Conservation (phyloP, 2,888 invertebrate species). For the Uropetala carovei region DNA sequence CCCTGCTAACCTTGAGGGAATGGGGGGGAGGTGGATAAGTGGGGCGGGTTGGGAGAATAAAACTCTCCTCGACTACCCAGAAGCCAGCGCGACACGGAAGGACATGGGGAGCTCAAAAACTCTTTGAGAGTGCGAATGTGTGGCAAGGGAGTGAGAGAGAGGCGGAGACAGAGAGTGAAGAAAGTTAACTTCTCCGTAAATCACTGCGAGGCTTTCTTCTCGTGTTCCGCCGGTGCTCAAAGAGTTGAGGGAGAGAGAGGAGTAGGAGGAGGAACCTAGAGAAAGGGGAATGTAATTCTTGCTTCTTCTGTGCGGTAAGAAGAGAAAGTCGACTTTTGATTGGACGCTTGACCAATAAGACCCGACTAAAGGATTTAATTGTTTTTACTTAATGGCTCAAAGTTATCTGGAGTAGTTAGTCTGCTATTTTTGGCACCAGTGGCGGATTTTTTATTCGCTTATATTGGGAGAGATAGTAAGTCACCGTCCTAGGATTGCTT, state of each 20-base stretch:
- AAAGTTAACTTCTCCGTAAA: conserved; percentile 38
- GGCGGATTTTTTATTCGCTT: too few species aligned
- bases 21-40: neutral
- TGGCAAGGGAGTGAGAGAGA: neutral
- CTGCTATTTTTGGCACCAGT: too few species aligned
- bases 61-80: neutral
- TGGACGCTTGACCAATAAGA: neutral
- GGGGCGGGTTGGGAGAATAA: neutral
- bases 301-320: neutral
- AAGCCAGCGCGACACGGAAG: neutral
- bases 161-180: neutral
- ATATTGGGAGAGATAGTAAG: too few species aligned
- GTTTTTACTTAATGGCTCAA: too few species aligned
- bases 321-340: neutral
- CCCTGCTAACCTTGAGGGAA: conserved; percentile 33
- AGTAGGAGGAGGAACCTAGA: neutral
- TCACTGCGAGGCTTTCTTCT: conserved; percentile 28
- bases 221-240: conserved; percentile 30
- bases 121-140: neutral
- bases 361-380: neutral
- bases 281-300: neutral
- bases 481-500: too few species aligned
- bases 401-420: too few species aligned
- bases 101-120: neutral
- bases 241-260: neutral